Base-by-base conservation (phyloP, 2,797 vertebrate genomes). In the Megaceryle alcyon region DNA sequence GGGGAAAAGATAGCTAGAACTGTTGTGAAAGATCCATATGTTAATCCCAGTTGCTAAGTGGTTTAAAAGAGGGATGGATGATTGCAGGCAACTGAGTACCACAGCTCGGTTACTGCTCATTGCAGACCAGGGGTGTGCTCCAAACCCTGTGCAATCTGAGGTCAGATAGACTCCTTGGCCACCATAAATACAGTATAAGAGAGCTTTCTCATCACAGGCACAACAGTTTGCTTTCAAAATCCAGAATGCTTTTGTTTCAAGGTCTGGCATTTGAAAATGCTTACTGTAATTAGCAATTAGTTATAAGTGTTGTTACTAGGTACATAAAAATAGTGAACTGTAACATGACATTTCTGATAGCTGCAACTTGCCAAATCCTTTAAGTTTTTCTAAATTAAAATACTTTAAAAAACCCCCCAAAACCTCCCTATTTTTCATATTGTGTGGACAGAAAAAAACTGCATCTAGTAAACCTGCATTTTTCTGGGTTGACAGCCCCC, bases 391-490 rank as follows among this genome's bases (percentile, higher is more conserved):
- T 29, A 48, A 44, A 44, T 71, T 9, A 73, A 85, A 76, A 68
- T 21, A 73, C 17, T 63, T 51, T 0, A 77, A 54, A 82, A 49
- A 39, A n/a, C 41, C 1, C 57, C 81, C 61, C 35, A 35, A 35
- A 35, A 35, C 65, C 26, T 75, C 22, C 12, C 10, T 73, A 1
- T 48, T 86, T 78, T 91, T 64, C 22, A 11, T 54, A 25, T 41
- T 43, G 10, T 25, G 2, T 19, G 9, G 44, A 41, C 19, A 44
- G 26, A 49, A 80, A 63, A 48, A 54, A 18, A 3, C 1, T 0
- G 0, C 19, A 64, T 70, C 22, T 49, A 56, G 14, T 41, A 91
- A 86, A 73, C 14, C 7, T 48, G 15, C 2, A 7, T 23, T 87
- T 77, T 85, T 77, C 21, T 35, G 37, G 11, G 8, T 77, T 87